These are phyloP conservation scores for Anisognathus igniventris DNA, from an alignment of 2,797 vertebrate species.

Conservation along the genomic window DNA sequence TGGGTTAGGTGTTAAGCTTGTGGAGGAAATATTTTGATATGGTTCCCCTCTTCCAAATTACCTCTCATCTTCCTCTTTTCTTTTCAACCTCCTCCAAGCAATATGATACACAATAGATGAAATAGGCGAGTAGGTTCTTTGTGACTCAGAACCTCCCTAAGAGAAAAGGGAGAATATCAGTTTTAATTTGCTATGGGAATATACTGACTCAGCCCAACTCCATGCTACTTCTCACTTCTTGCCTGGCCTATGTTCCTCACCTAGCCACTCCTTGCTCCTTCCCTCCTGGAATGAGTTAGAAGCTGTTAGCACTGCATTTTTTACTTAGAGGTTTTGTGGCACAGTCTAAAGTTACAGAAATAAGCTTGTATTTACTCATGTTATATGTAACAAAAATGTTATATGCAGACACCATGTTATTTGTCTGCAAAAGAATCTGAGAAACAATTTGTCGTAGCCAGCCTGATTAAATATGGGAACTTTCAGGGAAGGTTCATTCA, in stretches of 20 bases:
- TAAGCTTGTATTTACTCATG: background rate
- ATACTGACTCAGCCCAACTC: background rate
- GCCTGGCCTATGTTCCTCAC: background rate
- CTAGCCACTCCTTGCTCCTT: background rate
- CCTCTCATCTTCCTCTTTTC: conserved; percentile 34
- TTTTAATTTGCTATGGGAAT: conserved; percentile 10
- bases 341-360: background rate
- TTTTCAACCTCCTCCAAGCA: conserved; percentile 43
- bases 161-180: background rate
- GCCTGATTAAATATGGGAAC: background rate
- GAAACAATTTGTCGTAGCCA: background rate
- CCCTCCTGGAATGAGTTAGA: background rate
- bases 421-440: background rate
- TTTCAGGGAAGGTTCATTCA: background rate
- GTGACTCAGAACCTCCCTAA: conserved; percentile 49
- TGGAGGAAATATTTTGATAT: conserved; percentile 61
- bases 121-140: conserved; percentile 41
- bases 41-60: conserved; percentile 37
- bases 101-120: conserved; percentile 48
- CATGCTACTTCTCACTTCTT: background rate
- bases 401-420: background rate
- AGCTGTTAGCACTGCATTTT: background rate
- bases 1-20: conserved; percentile 22
- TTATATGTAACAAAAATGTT: background rate
- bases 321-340: background rate